Evolutionary conservation across 2,888 invertebrate genomes (phyloP).

Genomic region (Hofmannophila pseudospretella): DNA sequence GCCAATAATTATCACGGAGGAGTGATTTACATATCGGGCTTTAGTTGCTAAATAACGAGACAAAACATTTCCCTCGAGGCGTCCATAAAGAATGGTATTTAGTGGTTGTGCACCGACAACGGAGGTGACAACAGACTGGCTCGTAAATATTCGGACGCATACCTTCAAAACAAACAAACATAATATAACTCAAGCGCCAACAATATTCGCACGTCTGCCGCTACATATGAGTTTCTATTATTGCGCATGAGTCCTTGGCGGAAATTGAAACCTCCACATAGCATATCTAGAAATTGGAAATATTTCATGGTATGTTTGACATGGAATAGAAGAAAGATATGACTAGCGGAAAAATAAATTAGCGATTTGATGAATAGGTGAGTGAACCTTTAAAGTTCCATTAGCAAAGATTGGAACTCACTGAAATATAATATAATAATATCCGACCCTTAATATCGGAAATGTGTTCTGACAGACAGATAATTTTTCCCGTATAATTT

Average conservation of each 20-base stretch:
- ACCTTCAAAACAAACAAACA: slow-evolving; percentile 35
- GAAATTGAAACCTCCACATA: slow-evolving; percentile 12
- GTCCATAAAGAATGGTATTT: slow-evolving; percentile 40
- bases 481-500: too few relatives aligned
- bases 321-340: too few relatives aligned
- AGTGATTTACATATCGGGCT: slow-evolving; percentile 29
- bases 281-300: too few relatives aligned
- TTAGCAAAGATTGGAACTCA: too few relatives aligned
- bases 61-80: slow-evolving; percentile 22
- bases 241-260: slow-evolving; percentile 7
- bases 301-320: too few relatives aligned
- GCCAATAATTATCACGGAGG: slow-evolving; percentile 25
- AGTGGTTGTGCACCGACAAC: slow-evolving; percentile 27
- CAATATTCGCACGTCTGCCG: slow-evolving; percentile 13
- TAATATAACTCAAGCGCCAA: slow-evolving; percentile 27
- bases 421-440: too few relatives aligned
- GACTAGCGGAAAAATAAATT: too few relatives aligned
- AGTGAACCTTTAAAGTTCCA: too few relatives aligned
- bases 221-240: slow-evolving; percentile 12
- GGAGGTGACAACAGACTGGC: slow-evolving; percentile 46
- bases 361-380: too few relatives aligned
- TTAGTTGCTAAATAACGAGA: slow-evolving; percentile 30
- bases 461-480: too few relatives aligned
- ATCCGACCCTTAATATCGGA: too few relatives aligned
- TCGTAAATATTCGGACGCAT: slow-evolving; percentile 34